Base-by-base conservation (phyloP, 2,888 invertebrate genomes). In the Beris chalybata region DNA sequence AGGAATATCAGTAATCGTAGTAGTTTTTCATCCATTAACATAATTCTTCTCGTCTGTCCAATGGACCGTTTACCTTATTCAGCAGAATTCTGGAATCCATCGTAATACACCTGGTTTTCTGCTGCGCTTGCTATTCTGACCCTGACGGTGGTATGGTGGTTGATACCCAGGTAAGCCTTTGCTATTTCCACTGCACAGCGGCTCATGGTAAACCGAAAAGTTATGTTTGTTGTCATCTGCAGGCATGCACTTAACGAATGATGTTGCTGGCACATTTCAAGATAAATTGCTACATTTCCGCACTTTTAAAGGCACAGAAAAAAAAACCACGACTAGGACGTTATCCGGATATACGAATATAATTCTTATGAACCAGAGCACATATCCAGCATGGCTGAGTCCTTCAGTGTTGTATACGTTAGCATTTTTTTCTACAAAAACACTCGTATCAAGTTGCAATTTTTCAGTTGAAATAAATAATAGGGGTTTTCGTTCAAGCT, bases 211-310 rank as follows among this genome's bases (percentile, higher is more conserved):
- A 70, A 68, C 68, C 70, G 59, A 59, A 65, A 68, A 70, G 67
- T 70, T 70, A 68, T 70, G 67, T 68, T 70, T 66, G 66, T 66
- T 70, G 70, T 70, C 70, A 68, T 70, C 65, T 70, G 61, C 70
- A 70, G 61, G 52, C 66, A 65, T 70, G 68, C 67, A 68, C 68
- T 66, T 66, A 68, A 68, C 70, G 66, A 65, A 68, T 70, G 66
- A 70, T 66, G 69, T 57, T 66, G 69, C 53, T 69, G 67, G 69
- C 69, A 70, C 44, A 70, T 70, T 70, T 70, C 66, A 68, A 70
- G 70, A 70, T 70, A 70, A 70, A 70, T 70, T 70, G 70, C 66
- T 57, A 68, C 70, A 70, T 70, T 70, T 70, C 66, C 66, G 68
- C 66, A 67, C 64, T 67, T 58, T 52, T 30, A 38, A 38, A 50